phyloP scores from a whole-genome alignment of 2,113 vertebrate genomes.

The Phoxinus phoxinus region DNA sequence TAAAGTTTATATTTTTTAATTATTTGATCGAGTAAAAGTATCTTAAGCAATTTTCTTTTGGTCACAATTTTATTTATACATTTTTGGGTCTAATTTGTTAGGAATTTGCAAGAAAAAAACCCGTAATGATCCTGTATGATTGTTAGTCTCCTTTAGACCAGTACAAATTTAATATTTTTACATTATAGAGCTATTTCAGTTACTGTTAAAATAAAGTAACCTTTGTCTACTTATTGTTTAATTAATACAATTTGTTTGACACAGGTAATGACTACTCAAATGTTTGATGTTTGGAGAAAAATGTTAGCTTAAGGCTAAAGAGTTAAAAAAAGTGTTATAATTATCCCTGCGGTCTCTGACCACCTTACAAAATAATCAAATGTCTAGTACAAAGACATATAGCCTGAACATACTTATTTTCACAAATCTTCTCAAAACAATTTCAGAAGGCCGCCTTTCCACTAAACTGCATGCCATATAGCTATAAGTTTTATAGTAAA shows the following conservation, averaged over 20 bases:
- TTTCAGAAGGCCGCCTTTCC: background rate
- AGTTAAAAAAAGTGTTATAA: background rate
- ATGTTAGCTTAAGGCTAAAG: no score
- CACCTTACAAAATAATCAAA: background rate
- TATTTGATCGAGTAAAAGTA: background rate
- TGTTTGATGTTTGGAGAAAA: background rate
- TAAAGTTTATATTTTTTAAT: background rate
- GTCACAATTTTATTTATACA: background rate
- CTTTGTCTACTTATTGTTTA: background rate
- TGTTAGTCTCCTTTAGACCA: background rate
- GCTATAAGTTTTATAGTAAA: background rate
- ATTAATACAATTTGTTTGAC: background rate
- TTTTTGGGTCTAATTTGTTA: background rate
- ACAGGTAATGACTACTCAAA: background rate
- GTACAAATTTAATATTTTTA: background rate
- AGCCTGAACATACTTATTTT: background rate
- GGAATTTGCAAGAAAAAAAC: background rate
- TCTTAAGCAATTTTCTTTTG: background rate
- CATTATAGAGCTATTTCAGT: background rate
- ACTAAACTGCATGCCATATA: background rate
- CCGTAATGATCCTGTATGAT: background rate
- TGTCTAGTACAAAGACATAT: background rate
- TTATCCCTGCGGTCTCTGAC: background rate
- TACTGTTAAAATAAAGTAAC: background rate
- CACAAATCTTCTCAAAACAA: background rate